phyloP scores from a whole-genome alignment of 2,113 vertebrate genomes.

The Halichoeres trimaculatus region DNA sequence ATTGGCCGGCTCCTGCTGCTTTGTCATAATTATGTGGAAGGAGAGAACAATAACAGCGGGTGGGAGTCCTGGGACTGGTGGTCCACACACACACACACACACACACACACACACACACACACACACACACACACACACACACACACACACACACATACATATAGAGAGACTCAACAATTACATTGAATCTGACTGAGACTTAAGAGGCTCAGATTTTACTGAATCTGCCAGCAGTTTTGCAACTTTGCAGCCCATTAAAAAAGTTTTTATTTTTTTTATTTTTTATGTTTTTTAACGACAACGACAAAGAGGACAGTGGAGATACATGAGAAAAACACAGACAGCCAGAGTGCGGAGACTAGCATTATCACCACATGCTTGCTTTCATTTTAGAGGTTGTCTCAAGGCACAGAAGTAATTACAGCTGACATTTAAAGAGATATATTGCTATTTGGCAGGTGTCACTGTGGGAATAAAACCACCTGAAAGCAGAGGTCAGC shows the following conservation, averaged over 20 bases:
- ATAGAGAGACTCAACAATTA: no score
- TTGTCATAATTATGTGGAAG: slow-evolving; percentile 39
- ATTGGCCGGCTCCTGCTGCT: slow-evolving; percentile 41
- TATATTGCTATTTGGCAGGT: slow-evolving; percentile 68
- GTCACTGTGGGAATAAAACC: slow-evolving; percentile 50
- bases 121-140: slow-evolving; percentile 21
- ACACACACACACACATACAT: neutral
- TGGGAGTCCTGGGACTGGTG: slow-evolving; percentile 10
- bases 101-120: neutral
- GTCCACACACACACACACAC: slow-evolving; percentile 6
- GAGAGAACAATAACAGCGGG: slow-evolving; percentile 49
- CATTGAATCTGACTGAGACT: no score
- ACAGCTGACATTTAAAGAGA: slow-evolving; percentile 70
- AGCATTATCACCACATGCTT: slow-evolving; percentile 30
- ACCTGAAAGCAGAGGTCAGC: slow-evolving; percentile 48
- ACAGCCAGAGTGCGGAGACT: neutral
- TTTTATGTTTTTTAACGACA: no score
- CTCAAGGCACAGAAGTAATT: slow-evolving; percentile 66
- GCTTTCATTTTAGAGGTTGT: slow-evolving; percentile 62
- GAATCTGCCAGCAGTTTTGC: neutral
- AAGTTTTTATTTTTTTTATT: slow-evolving; percentile 19
- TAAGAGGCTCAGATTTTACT: no score
- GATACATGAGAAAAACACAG: slow-evolving; percentile 12
- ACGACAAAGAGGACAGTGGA: slow-evolving; percentile 14
- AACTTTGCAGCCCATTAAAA: slow-evolving; percentile 4